Conservation (phyloP, 2,113 vertebrate genomes). For the Podarcis muralis region DNA sequence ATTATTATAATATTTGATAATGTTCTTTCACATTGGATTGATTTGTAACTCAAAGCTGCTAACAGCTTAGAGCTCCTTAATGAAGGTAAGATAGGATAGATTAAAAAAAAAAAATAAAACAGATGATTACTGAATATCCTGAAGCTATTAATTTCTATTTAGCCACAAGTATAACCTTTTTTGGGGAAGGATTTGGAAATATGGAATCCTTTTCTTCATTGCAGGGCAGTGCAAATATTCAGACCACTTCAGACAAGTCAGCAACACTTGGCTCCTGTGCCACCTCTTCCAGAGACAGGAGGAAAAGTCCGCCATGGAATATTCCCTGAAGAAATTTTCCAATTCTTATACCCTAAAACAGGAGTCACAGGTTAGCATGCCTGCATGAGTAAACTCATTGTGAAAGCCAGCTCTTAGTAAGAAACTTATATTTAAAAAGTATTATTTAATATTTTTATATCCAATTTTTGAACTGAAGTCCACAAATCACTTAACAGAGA, state of each 20-base stretch:
- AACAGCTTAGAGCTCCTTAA: neutral
- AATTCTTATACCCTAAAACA: conserved; percentile 96
- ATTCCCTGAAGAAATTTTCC: conserved; percentile 93
- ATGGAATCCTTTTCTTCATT: neutral
- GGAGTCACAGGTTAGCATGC: conserved; percentile 91
- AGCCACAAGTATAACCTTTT: too few species aligned
- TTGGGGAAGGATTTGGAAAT: fast-evolving
- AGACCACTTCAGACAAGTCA: conserved; percentile 84
- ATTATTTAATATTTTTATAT: neutral
- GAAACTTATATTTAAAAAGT: neutral
- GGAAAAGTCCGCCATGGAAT: conserved; percentile 92
- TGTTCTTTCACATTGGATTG: neutral
- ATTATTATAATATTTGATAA: neutral
- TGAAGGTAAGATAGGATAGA: neutral
- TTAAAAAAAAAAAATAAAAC: neutral
- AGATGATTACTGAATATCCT: fast-evolving
- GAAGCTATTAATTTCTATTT: neutral
- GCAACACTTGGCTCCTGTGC: conserved; percentile 83
- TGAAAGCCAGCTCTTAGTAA: neutral
- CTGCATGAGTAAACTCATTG: neutral
- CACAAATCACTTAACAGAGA: neutral
- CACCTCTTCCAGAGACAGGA: conserved; percentile 89
- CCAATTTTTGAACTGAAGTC: neutral
- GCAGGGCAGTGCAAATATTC: conserved; percentile 79
- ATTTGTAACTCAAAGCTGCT: neutral